These are phyloP conservation scores for Macaca fascicularis DNA, from an alignment of 2,113 vertebrate species.

Conservation along the genomic window DNA sequence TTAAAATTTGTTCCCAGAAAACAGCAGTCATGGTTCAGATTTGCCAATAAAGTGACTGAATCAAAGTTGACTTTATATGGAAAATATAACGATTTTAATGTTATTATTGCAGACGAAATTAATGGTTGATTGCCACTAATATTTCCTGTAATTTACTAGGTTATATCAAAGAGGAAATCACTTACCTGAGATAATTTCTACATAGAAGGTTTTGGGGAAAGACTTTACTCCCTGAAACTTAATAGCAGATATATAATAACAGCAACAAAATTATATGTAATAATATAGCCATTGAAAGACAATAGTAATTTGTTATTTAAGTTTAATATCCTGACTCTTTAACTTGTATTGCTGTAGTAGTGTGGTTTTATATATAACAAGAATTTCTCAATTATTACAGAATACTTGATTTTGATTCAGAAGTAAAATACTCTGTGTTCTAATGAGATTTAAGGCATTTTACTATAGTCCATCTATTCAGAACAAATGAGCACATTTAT, in stretches of 20 bases:
- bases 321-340: not conserved
- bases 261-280: not conserved
- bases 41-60: not conserved
- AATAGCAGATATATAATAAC: not conserved
- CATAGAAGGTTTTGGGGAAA: not conserved
- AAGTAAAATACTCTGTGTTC: not conserved
- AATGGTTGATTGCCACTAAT: not conserved
- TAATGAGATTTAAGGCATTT: not conserved
- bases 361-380: not conserved
- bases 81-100: slow-evolving; percentile 18
- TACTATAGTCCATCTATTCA: not conserved
- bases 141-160: not conserved
- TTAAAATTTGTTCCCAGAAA: slow-evolving; percentile 63
- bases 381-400: not conserved
- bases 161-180: not conserved
- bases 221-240: not conserved
- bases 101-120: slow-evolving; percentile 29
- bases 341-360: not conserved
- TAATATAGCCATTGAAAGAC: not conserved
- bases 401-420: not conserved
- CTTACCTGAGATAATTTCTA: not conserved
- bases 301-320: not conserved
- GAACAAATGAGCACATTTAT: not conserved
- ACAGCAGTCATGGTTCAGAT: slow-evolving; percentile 10
- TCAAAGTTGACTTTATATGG: slow-evolving; percentile 7